Evolutionary conservation across 1,140 invertebrate genomes (phyloP).

Genomic region (Chrysomallon squamiferum): DNA sequence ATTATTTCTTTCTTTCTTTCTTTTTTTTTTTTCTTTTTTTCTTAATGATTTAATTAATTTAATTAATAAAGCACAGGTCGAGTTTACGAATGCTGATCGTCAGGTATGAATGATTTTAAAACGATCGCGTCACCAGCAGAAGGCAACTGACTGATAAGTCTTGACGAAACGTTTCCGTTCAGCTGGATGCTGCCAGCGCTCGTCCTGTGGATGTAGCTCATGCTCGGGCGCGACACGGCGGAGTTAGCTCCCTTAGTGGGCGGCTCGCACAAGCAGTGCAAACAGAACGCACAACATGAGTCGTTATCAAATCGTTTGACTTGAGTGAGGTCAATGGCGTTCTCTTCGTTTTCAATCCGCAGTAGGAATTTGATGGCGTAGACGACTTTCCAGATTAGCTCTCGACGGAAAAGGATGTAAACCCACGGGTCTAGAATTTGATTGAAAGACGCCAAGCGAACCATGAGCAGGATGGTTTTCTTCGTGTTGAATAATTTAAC

Average conservation of each 20-base stretch:
- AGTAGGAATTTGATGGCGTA: conserved; percentile 34
- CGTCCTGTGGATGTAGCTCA: not conserved
- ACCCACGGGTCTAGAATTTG: conserved; percentile 65
- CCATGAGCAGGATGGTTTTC: conserved; percentile 52
- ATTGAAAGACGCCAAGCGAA: conserved; percentile 62
- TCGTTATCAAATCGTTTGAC: conserved; percentile 18
- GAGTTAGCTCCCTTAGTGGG: conserved; percentile 14
- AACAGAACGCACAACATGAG: conserved; percentile 46
- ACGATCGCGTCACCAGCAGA: conserved; percentile 10
- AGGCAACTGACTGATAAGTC: conserved; percentile 4
- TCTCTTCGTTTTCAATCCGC: conserved; percentile 11
- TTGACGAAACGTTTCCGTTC: not conserved
- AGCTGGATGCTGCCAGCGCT: not conserved
- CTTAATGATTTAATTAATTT: too few relatives aligned
- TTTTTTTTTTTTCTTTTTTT: too few relatives aligned
- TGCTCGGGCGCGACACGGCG: conserved; percentile 2
- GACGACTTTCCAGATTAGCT: conserved; percentile 42
- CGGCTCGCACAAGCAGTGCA: conserved; percentile 48
- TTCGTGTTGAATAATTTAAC: conserved; percentile 27
- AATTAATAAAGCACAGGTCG: too few relatives aligned
- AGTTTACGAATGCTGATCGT: too few relatives aligned
- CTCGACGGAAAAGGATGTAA: conserved; percentile 58
- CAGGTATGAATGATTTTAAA: not conserved
- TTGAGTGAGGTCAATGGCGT: conserved; percentile 5
- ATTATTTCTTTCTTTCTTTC: too few relatives aligned